Evolutionary conservation across 2,797 vertebrate species (phyloP), one percentile per base, ranked within the genome.

Genomic region (Australoheros facetus): DNA sequence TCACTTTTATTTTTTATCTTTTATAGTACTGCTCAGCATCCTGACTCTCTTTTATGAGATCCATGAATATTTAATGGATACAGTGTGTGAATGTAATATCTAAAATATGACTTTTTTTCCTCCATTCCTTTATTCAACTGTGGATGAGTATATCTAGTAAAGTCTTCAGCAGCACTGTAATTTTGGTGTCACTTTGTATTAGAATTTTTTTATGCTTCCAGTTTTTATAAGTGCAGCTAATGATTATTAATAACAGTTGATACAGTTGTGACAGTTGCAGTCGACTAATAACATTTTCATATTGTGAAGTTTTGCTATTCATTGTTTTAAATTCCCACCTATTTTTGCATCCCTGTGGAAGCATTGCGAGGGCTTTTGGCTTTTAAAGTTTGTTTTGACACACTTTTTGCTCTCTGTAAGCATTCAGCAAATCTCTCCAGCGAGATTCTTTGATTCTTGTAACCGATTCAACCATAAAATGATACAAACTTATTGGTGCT

Each of bases 51-150:
- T 84, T 85, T 83, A 62, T 79, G 79, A 57, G 73, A 88, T 55
- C 56, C 72, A 85, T 91, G 56, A 82, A 87, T 93, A 82, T 90
- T 94, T 88, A 78, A 89, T 81, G 51, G 21, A 13, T 77, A 62
- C 72, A 64, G 62, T 56, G 14, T 78, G 51, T 79, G 66, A 82
- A 82, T 39, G 59, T 79, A 6, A 82, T 75, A 80, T 80, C 26
- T 74, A 48, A 91, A 90, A 84, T 73, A 62, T 83, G 64, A 73
- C 37, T 56, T 70, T 56, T 76, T 76, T 77, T 7, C 73, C 19
- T 54, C 53, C 39, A 19, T 83, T 48, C 77, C 79, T 88, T 88
- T 89, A 71, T 88, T 88, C 66, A 73, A 79, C 37, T 77, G 51
- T 55, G 56, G 23, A 76, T 71, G 71, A 75, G 57, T 73, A 21